Percentiles rank a stretch among this genome's conserved stretches.
Evolutionary conservation across 2,888 invertebrate genomes (phyloP).

Genomic region (Acleris laterana): DNA sequence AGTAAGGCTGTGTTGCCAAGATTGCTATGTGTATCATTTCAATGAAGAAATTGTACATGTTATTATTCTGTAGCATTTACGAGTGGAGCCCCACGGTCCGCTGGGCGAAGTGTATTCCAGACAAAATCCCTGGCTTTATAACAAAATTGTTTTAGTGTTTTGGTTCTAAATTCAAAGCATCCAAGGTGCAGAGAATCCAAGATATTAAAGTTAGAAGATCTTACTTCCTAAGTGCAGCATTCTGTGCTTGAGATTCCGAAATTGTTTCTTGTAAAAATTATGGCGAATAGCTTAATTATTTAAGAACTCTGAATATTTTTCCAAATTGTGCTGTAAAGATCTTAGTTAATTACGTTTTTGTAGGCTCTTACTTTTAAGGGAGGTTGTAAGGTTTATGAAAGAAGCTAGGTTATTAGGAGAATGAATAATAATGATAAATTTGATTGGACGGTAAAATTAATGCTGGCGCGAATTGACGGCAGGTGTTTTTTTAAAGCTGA

Average conservation of each 20-base stretch:
- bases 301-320: slow-evolving; percentile 8
- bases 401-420: no score
- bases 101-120: slow-evolving; percentile 15
- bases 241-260: slow-evolving; percentile 17
- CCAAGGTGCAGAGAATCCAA: slow-evolving; percentile 10
- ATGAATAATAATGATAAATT: no score
- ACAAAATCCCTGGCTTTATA: slow-evolving; percentile 17
- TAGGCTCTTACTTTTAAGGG: slow-evolving; percentile 7
- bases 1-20: no score
- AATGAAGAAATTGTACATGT: no score
- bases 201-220: slow-evolving; percentile 22
- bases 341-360: slow-evolving; percentile 12
- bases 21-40: no score
- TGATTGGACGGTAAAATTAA: no score
- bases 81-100: not conserved
- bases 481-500: no score
- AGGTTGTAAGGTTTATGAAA: not conserved
- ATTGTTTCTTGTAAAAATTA: slow-evolving; percentile 1
- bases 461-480: no score
- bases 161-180: slow-evolving; percentile 16
- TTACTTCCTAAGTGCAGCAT: slow-evolving; percentile 17
- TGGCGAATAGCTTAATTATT: slow-evolving; percentile 3
- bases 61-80: not conserved
- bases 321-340: slow-evolving; percentile 10
- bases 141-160: slow-evolving; percentile 23